Percentiles rank a stretch among this genome's conserved stretches.
Conservation (phyloP, 2,888 invertebrate genomes). For the Anthophora plumipes region DNA sequence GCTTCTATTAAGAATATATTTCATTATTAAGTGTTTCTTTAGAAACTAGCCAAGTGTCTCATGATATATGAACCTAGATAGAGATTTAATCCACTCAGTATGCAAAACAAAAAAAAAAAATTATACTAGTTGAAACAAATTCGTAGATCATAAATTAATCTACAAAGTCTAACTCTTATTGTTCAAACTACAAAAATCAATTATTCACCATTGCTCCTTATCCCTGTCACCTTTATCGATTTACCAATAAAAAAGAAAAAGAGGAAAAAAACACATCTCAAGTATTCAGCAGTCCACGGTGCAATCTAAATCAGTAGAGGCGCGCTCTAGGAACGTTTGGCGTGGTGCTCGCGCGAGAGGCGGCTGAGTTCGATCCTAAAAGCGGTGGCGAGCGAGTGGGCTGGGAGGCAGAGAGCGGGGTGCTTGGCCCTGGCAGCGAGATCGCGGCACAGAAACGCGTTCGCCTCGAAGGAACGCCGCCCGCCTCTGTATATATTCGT, state of each 20-base stretch:
- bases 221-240: not conserved
- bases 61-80: too few relatives aligned
- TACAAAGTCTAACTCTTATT: too few relatives aligned
- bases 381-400: constrained; percentile 47
- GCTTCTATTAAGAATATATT: too few relatives aligned
- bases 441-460: constrained; percentile 55
- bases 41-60: too few relatives aligned
- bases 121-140: too few relatives aligned
- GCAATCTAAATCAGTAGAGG: constrained; percentile 29
- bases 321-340: constrained; percentile 33
- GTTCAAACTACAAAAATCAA: too few relatives aligned
- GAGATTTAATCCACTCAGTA: too few relatives aligned
- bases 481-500: not conserved
- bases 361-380: constrained; percentile 59
- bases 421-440: constrained; percentile 58
- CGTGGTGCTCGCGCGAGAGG: constrained; percentile 26
- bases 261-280: not conserved
- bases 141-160: too few relatives aligned
- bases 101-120: too few relatives aligned
- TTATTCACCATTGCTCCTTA: too few relatives aligned
- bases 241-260: not conserved
- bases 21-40: too few relatives aligned
- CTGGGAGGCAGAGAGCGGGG: constrained; percentile 51
- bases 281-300: not conserved
- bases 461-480: constrained; percentile 46